phyloP scores from a whole-genome alignment of 2,113 vertebrate genomes.

The cat (Felis catus) region F.catus_Fca126_mat1.0 CM031418.1:104746001-104746500 shows the following conservation, averaged over 20 bases:
- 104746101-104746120: no score
- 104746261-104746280: neutral
- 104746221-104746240: no score
- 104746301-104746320: neutral
- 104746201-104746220: no score
- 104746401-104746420: neutral
- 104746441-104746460: slow-evolving; percentile 40
- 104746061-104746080: no score
- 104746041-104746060: no score
- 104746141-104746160: no score
- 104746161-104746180: no score
- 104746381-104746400: neutral
- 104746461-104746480: slow-evolving; percentile 47
- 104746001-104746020: no score
- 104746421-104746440: neutral
- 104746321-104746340: neutral
- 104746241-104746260: neutral
- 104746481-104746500: slow-evolving; percentile 43
- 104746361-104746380: neutral
- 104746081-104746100: no score
- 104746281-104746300: neutral
- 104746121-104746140: no score
- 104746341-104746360: neutral
- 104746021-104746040: no score
- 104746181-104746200: no score